phyloP scores from a whole-genome alignment of 2,113 vertebrate species.

The Leiothrix lutea region DNA sequence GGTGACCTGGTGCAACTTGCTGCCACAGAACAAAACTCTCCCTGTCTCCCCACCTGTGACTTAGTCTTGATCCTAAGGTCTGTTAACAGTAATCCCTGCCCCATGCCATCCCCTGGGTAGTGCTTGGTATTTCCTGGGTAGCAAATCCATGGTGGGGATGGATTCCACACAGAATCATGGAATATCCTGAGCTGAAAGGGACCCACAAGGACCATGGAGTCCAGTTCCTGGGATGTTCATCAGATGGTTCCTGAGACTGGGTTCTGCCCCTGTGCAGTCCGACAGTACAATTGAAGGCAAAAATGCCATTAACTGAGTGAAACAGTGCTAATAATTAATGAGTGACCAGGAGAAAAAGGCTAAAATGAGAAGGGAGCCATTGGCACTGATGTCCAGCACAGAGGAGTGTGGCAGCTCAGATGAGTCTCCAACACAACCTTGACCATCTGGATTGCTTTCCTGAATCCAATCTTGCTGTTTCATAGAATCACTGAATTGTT shows the following conservation, averaged over 20 bases:
- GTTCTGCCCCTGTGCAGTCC: not conserved
- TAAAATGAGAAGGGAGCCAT: not conserved
- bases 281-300: rapidly evolving
- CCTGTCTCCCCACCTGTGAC: not conserved
- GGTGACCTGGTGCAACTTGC: not conserved
- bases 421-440: not conserved
- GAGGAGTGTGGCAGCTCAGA: not conserved
- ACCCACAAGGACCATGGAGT: rapidly evolving
- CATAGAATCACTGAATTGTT: not conserved
- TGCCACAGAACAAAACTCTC: not conserved
- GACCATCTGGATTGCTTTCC: not conserved
- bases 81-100: not conserved
- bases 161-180: not conserved
- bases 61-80: not conserved
- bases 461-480: not conserved
- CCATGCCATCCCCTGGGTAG: not conserved
- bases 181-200: not conserved
- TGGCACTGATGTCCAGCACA: not conserved
- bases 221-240: not conserved
- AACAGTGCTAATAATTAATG: not conserved
- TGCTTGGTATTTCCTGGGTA: not conserved
- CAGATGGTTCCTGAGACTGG: not conserved
- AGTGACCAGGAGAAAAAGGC: not conserved
- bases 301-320: not conserved
- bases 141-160: not conserved